phyloP scores from a whole-genome alignment of 2,113 vertebrate genomes.

The Aviceda subcristata region DNA sequence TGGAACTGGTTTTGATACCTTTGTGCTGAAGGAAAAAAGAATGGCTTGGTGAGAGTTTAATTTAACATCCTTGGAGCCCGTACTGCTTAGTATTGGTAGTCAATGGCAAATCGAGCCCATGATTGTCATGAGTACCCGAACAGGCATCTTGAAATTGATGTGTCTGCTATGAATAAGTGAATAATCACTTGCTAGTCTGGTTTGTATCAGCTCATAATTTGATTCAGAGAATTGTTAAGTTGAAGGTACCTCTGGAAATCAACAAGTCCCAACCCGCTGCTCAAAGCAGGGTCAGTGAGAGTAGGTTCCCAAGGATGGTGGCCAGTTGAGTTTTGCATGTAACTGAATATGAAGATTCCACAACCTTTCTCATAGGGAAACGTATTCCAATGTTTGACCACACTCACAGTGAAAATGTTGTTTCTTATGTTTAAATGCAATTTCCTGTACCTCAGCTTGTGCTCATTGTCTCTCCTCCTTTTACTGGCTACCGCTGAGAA shows the following conservation, averaged over 20 bases:
- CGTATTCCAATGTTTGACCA: neutral
- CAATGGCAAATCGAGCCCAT: neutral
- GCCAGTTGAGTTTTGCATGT: neutral
- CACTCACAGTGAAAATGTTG: neutral
- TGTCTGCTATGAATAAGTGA: neutral
- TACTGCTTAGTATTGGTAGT: neutral
- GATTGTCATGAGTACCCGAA: neutral
- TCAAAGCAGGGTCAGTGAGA: neutral
- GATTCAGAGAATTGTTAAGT: neutral
- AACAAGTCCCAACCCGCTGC: neutral
- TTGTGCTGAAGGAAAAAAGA: neutral
- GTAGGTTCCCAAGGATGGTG: accelerated
- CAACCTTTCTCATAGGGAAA: accelerated
- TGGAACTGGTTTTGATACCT: neutral
- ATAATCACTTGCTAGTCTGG: neutral
- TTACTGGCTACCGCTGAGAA: neutral
- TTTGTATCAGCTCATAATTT: neutral
- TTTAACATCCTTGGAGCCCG: neutral
- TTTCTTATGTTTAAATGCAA: neutral
- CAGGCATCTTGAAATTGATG: neutral
- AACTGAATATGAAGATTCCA: neutral
- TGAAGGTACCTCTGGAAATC: neutral
- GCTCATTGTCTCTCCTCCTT: neutral
- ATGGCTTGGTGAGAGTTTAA: neutral
- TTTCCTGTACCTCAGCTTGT: neutral